phyloP scores from a whole-genome alignment of 2,797 vertebrate genomes.

The Australoheros facetus region DNA sequence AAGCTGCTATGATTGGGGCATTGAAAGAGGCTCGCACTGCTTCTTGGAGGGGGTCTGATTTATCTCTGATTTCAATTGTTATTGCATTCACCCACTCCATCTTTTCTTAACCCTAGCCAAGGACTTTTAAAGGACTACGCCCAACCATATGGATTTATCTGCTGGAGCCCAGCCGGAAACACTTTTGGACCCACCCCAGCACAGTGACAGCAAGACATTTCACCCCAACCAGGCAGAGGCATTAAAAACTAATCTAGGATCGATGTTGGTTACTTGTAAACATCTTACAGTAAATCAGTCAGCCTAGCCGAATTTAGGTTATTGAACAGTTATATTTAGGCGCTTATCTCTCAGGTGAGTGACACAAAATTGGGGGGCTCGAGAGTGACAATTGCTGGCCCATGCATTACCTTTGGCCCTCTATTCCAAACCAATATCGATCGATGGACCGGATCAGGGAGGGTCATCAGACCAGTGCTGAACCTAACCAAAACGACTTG shows the following conservation, averaged over 20 bases:
- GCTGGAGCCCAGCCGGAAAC: not conserved
- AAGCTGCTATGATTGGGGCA: slow-evolving; percentile 21
- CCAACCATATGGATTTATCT: not conserved
- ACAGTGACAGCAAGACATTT: not conserved
- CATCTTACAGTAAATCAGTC: not conserved
- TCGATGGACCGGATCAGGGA: no score
- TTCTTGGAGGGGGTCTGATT: not conserved
- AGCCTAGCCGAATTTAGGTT: not conserved
- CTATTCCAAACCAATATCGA: no score
- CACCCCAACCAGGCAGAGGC: not conserved
- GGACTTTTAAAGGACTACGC: not conserved
- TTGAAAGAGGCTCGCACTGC: not conserved
- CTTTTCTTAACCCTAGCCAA: not conserved
- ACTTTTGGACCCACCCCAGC: not conserved
- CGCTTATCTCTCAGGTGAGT: no score
- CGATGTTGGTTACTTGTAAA: not conserved
- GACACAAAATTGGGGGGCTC: no score
- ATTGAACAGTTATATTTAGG: no score
- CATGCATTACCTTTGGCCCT: no score
- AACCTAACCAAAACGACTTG: no score
- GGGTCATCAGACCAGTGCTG: no score
- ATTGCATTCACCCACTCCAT: not conserved
- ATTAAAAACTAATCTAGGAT: not conserved
- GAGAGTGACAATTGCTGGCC: no score
- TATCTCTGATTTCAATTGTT: not conserved